Percentiles rank a stretch among this genome's conserved stretches.
These are phyloP conservation scores for Oriolus oriolus DNA, from an alignment of 2,113 vertebrate genomes.

Conservation along the genomic window DNA sequence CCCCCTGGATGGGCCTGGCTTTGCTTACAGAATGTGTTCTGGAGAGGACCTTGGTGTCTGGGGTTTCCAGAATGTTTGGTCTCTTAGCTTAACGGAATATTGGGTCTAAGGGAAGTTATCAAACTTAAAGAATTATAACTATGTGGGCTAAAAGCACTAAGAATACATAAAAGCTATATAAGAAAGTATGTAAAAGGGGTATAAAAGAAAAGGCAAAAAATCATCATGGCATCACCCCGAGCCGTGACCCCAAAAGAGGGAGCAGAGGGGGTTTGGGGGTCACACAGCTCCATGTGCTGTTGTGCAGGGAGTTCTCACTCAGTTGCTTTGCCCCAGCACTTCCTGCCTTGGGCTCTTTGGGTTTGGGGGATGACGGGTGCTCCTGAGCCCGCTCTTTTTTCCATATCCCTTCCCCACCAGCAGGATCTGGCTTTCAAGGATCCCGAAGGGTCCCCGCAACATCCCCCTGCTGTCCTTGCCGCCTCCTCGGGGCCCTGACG, in stretches of 20 bases:
- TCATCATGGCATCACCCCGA: no score
- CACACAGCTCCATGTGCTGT: neutral
- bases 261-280: neutral
- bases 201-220: no score
- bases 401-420: neutral
- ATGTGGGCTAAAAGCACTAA: no score
- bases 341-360: neutral
- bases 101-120: no score
- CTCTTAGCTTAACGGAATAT: no score
- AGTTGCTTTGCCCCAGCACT: neutral
- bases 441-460: neutral
- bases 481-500: neutral
- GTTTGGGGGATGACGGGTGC: rapidly evolving
- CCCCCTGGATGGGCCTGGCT: no score
- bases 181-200: no score
- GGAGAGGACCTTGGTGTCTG: no score
- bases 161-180: no score
- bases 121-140: no score
- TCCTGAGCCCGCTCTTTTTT: neutral
- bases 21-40: no score
- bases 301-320: neutral
- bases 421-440: neutral
- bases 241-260: neutral
- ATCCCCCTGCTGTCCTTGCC: neutral
- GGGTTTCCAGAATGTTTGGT: no score